A percentile compares a stretch with the other conserved stretches of the same genome.
phyloP scores from a whole-genome alignment of 2,113 vertebrate species.

The Cheirogaleus medius region DNA sequence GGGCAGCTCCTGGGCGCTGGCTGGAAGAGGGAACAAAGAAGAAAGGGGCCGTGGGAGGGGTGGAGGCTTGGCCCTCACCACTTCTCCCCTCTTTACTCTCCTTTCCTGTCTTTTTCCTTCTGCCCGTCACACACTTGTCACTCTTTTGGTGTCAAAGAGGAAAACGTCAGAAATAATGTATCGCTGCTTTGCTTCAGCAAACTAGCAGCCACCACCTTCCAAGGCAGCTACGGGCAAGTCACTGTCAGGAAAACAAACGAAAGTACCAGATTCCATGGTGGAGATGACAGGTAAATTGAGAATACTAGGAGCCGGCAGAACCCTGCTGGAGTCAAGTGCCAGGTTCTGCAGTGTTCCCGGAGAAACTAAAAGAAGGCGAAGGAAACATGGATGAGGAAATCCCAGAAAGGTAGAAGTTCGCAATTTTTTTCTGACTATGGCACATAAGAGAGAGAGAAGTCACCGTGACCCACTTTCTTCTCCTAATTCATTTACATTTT shows the following conservation, averaged over 20 bases:
- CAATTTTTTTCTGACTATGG: background rate
- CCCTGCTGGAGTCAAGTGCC: background rate
- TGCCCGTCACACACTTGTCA: background rate
- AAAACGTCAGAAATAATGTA: background rate
- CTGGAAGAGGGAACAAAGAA: background rate
- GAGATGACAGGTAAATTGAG: background rate
- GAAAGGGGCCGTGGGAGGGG: background rate
- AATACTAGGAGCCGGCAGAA: background rate
- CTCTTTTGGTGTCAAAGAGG: background rate
- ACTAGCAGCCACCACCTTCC: background rate
- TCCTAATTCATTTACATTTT: background rate
- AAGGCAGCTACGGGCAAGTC: background rate
- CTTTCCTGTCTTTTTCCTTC: background rate
- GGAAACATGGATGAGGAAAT: background rate
- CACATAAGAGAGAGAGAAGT: background rate
- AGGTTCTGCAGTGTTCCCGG: background rate
- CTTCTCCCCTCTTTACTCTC: no score
- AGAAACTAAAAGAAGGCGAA: background rate
- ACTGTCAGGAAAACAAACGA: background rate
- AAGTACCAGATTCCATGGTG: background rate
- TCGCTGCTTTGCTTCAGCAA: background rate
- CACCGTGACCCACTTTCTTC: background rate
- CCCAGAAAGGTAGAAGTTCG: background rate
- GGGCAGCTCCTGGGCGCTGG: no score
- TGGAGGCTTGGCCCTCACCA: rapidly evolving